Conservation (phyloP, 1,140 invertebrate species). For the Zaprionus camerounensis region DNA sequence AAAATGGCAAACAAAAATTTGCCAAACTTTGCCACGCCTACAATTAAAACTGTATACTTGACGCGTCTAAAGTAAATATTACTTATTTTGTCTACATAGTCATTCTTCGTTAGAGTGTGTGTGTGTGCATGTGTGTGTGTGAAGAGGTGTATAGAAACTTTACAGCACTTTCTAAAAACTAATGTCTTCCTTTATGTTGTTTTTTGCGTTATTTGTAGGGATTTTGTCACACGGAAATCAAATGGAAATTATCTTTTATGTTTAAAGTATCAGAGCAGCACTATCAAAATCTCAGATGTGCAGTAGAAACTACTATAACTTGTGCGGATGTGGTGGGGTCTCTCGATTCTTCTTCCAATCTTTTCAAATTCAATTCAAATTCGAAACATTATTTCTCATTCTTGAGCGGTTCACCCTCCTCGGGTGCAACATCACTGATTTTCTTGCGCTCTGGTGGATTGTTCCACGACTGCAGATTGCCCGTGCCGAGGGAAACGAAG, state of each 20-base stretch:
- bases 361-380: conserved; percentile 4
- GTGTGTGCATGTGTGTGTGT: conserved; percentile 4
- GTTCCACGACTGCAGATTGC: conserved; percentile 87
- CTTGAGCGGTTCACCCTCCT: conserved; percentile 82
- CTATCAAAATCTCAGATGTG: conserved; percentile 63
- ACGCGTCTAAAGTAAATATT: conserved; percentile 71
- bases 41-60: conserved; percentile 17
- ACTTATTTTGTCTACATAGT: conserved; percentile 67
- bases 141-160: conserved; percentile 49
- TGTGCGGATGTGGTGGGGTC: conserved; percentile 66
- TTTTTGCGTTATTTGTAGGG: conserved; percentile 18
- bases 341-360: neutral
- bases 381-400: conserved; percentile 48
- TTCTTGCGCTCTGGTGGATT: conserved; percentile 80
- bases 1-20: conserved; percentile 31
- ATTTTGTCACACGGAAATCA: conserved; percentile 11
- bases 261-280: conserved; percentile 23
- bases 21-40: conserved; percentile 25
- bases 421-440: conserved; percentile 59
- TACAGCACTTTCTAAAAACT: conserved; percentile 62
- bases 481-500: conserved; percentile 89
- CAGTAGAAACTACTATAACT: conserved; percentile 73
- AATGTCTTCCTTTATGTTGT: conserved; percentile 68
- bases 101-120: conserved; percentile 53
- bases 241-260: conserved; percentile 22